A percentile compares a stretch with the other conserved stretches of the same genome.
phyloP scores from a whole-genome alignment of 2,888 invertebrate genomes.

The Doris montereyensis region DNA sequence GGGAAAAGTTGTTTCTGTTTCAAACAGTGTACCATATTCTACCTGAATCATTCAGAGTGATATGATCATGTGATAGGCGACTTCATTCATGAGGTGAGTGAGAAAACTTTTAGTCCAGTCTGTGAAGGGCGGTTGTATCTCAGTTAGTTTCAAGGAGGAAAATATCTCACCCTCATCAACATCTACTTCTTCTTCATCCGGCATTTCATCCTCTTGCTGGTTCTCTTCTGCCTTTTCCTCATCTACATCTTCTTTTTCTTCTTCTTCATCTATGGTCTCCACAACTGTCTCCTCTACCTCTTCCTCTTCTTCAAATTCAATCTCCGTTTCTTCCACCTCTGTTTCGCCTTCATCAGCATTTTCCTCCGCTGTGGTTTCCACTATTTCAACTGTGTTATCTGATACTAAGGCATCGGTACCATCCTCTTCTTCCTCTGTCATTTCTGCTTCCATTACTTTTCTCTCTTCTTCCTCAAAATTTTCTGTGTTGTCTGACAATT shows the following conservation, averaged over 20 bases:
- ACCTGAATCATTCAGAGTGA: too few species aligned
- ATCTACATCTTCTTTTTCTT: neutral
- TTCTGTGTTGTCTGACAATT: neutral
- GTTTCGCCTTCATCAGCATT: slow-evolving; percentile 1
- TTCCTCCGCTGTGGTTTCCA: slow-evolving; percentile 12
- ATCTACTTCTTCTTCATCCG: neutral
- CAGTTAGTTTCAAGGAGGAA: neutral
- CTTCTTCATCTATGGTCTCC: slow-evolving; percentile 11
- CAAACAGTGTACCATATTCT: too few species aligned
- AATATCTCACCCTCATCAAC: slow-evolving; percentile 8
- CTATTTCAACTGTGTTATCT: neutral
- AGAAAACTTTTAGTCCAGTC: too few species aligned
- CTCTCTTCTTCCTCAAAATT: slow-evolving; percentile 13
- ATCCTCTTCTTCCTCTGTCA: neutral
- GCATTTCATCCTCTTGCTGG: slow-evolving; percentile 8
- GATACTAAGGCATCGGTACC: neutral
- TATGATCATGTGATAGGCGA: too few species aligned
- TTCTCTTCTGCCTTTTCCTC: slow-evolving; percentile 5
- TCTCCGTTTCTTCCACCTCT: neutral
- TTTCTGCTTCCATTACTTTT: neutral
- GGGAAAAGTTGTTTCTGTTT: too few species aligned
- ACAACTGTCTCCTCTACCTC: neutral
- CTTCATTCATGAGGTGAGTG: too few species aligned
- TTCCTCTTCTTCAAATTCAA: neutral
- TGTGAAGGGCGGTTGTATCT: neutral